Conservation (phyloP, 1,140 invertebrate species). For the Wiebesia pumilae region DNA sequence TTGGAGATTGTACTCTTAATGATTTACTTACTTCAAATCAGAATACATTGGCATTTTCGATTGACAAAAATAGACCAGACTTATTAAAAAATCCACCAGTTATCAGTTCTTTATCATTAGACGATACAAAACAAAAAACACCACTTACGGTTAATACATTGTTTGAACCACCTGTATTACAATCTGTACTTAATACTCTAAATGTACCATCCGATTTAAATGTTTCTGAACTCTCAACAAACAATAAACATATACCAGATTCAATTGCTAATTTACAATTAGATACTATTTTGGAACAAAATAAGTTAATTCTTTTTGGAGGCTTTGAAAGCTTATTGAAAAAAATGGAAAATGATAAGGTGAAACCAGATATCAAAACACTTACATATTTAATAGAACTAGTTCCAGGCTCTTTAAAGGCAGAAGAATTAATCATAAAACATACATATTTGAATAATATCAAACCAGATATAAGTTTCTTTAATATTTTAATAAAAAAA, state of each 20-base stretch:
- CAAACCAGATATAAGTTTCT: conserved; percentile 86
- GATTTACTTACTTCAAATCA: conserved; percentile 65
- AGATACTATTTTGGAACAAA: conserved; percentile 67
- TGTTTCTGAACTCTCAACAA: neutral
- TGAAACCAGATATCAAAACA: conserved; percentile 86
- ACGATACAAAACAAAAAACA: conserved; percentile 40
- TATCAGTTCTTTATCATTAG: conserved; percentile 52
- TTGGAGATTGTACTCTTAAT: conserved; percentile 81
- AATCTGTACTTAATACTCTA: neutral
- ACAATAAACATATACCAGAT: neutral
- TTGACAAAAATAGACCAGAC: conserved; percentile 58
- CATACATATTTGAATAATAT: conserved; percentile 72
- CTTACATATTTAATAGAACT: conserved; percentile 85
- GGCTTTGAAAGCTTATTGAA: conserved; percentile 84
- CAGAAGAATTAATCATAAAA: conserved; percentile 81
- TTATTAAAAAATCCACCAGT: conserved; percentile 64
- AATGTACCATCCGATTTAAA: neutral
- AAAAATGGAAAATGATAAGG: conserved; percentile 81
- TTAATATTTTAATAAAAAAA: conserved; percentile 90
- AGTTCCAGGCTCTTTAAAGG: conserved; percentile 79
- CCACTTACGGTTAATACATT: conserved; percentile 2
- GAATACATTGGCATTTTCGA: conserved; percentile 43
- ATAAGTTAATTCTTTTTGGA: conserved; percentile 87
- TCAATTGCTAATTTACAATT: conserved; percentile 51
- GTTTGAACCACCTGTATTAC: conserved; percentile 3